Base-by-base conservation (phyloP, 2,797 vertebrate species). In the Rhinoraja longicauda region DNA sequence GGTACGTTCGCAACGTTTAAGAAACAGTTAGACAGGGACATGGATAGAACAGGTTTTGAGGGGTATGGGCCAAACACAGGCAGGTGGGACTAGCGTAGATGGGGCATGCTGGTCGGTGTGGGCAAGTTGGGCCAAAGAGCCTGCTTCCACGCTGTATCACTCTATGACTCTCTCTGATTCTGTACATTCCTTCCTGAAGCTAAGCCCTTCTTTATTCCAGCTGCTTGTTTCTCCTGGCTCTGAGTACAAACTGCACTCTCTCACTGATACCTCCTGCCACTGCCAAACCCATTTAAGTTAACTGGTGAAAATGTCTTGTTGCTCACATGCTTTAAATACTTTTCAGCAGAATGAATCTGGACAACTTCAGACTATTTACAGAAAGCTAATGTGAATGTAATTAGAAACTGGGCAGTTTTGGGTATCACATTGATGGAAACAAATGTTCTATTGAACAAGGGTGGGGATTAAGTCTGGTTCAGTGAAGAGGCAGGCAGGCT, bases 301-400 rank as follows among this genome's bases (percentile, higher is more conserved):
- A 70, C 29, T 36, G 24, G 81, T 67, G 19, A 90, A 29, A 10
- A 26, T 29, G 26, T 24, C 64, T 39, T 12, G n/a, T 29, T 12
- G 36, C 39, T 90, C 10, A 21, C 62, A 39, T 1, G 9, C 88
- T 90, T 72, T 39, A 45, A 72, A 67, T 8, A 45, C 67, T 12
- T 32, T 12, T 26, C 39, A 64, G 19, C 39, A 67, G 67, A 72
- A 72, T 26, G 36, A 24, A 72, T 72, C 26, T 70, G 67, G 45
- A 72, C 10, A 8, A 72, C 72, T 70, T 90, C 19, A 90, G 67
- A 45, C 32, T 70, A 72, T 90, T 90, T 26, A 90, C 88, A 39
- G 67, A 64, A 90, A 90, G 62, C 64, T 19, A 90, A 90, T 72
- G 67, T 72, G 67, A 19, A 90, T 39, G 21, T 45, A 90, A 90